Evolutionary conservation across 2,797 vertebrate species (phyloP), one percentile per base, ranked within the genome.

Genomic region (Cacajao melanocephalus): DNA sequence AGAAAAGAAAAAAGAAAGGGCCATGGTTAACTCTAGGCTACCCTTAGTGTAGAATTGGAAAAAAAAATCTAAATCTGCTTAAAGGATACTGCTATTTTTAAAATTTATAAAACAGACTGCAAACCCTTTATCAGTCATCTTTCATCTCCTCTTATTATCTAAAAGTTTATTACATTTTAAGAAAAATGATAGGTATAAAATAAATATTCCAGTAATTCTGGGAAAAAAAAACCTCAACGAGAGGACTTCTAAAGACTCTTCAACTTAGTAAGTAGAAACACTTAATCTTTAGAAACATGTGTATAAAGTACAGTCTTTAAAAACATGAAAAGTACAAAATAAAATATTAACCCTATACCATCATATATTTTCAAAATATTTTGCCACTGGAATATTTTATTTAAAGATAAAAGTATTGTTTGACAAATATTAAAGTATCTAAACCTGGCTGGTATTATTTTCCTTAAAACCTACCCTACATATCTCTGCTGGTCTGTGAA

Each of bases 121-220:
- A 89, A 92, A 24, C n/a, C 11, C 41, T 75, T 48, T 75, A 83
- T 58, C 39, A 28, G 61, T 83, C 70, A 70, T 13, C 4, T 87
- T 94, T 81, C 52, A n/a, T 14, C 7, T 75, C 46, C 19, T 76
- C 22, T 84, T 64, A 64, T 73, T 7, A 83, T 52, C 61, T 6
- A 80, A 91, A 94, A 84, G 26, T 48, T 57, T 5, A 79, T 55
- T 85, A 39, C 5, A 80, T 93, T 89, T 93, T 70, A 94, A 88
- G 84, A 15, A 76, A 82, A 94, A 80, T 72, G 5, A 41, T n/a
- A 57, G 36, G 26, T 92, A 67, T 61, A 33, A 92, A 89, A 55
- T 19, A 92, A 95, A 92, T n/a, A 92, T 75, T 91, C 28, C 41
- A 55, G 67, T 58, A 92, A 80, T 85, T 79, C 48, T 92, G 33